These are phyloP conservation scores for Columba guinea DNA, from an alignment of 2,797 vertebrate species.

Conservation along the genomic window DNA sequence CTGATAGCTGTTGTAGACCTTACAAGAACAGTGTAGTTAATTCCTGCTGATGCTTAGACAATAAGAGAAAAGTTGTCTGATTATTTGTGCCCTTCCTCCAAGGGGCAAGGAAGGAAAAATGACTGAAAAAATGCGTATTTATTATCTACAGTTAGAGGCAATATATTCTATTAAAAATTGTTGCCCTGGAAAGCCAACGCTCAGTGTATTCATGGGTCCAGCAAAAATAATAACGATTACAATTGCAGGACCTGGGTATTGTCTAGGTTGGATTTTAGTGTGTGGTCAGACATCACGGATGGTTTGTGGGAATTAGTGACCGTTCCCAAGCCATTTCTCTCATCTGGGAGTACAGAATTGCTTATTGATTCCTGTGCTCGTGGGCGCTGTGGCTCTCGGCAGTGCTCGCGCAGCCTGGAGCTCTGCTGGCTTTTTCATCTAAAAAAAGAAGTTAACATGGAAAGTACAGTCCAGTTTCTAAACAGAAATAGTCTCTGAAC, in stretches of 20 bases:
- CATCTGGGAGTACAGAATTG: background rate
- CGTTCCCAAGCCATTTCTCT: background rate
- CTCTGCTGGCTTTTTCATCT: background rate
- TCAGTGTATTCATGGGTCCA: background rate
- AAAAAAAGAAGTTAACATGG: background rate
- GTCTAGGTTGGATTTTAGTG: background rate
- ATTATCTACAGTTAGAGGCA: background rate
- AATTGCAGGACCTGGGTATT: background rate
- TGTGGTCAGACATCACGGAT: background rate
- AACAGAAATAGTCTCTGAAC: background rate
- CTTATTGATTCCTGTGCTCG: constrained; percentile 18
- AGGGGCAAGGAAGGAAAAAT: background rate
- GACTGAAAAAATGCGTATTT: background rate
- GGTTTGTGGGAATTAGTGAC: background rate
- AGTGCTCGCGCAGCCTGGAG: background rate
- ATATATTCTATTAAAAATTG: background rate
- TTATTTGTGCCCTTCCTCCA: background rate
- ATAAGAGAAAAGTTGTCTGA: background rate
- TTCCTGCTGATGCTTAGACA: background rate
- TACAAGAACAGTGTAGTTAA: background rate
- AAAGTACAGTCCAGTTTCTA: background rate
- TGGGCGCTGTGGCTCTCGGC: background rate
- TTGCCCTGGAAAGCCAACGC: background rate
- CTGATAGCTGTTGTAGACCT: background rate
- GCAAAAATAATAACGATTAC: background rate